Percentiles rank a stretch among this genome's conserved stretches.
These are phyloP conservation scores for Caenorhabditis sp. DNA, from an alignment of 2,888 invertebrate genomes.

Conservation along the genomic window DNA sequence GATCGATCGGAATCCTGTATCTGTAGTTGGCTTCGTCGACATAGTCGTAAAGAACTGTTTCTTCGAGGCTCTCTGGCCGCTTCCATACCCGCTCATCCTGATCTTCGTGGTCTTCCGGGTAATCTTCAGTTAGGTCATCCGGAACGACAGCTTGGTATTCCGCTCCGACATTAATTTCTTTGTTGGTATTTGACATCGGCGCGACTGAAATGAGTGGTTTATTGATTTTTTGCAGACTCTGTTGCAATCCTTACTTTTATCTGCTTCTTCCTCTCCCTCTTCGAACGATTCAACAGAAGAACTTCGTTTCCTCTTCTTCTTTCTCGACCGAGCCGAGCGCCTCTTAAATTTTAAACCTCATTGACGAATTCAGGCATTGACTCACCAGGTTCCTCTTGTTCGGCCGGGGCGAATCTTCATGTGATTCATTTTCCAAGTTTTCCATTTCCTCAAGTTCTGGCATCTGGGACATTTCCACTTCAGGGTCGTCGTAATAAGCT, in stretches of 20 bases:
- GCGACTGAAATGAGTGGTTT: constrained; percentile 6
- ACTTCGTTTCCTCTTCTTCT: constrained; percentile 28
- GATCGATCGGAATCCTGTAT: constrained; percentile 24
- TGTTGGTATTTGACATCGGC: constrained; percentile 29
- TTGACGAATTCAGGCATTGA: neutral
- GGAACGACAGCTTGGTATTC: constrained; percentile 35
- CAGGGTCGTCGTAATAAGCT: neutral
- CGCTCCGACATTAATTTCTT: constrained; percentile 28
- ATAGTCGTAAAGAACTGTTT: neutral
- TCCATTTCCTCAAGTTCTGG: constrained; percentile 4
- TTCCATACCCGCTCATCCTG: constrained; percentile 17
- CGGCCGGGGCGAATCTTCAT: constrained; percentile 4
- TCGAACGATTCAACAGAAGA: constrained; percentile 31
- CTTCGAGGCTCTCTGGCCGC: neutral
- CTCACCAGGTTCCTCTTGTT: neutral
- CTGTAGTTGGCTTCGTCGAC: constrained; percentile 8
- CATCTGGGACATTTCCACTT: neutral
- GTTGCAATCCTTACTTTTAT: neutral
- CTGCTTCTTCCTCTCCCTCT: neutral
- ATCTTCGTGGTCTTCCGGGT: neutral
- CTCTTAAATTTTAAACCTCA: neutral
- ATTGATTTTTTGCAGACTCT: neutral
- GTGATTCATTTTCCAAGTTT: neutral
- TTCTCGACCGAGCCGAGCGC: neutral
- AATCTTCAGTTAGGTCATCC: neutral